phyloP scores from a whole-genome alignment of 37 sponge, comb jelly and placozoan species.

The Tethya wilhelma region DNA sequence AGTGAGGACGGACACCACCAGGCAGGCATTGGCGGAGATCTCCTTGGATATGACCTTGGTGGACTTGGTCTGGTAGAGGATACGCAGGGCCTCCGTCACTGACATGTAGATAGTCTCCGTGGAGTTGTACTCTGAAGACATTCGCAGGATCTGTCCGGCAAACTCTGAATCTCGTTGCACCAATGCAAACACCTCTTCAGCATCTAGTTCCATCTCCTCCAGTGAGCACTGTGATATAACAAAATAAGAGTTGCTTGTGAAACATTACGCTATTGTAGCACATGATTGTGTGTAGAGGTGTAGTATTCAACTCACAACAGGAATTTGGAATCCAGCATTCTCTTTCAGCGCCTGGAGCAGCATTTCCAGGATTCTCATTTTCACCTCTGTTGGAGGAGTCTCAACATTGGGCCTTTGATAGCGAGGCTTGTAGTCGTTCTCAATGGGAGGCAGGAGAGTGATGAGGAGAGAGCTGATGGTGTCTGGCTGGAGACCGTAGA shows the following conservation, averaged over 20 bases:
- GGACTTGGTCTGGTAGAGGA: slow-evolving; percentile 8
- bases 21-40: slow-evolving; percentile 37
- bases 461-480: slow-evolving; percentile 66
- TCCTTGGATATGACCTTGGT: slow-evolving; percentile 6
- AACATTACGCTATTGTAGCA: not conserved
- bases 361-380: slow-evolving; percentile 23
- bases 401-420: not conserved
- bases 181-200: slow-evolving; percentile 21
- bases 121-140: slow-evolving; percentile 20
- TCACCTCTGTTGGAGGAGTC: not conserved
- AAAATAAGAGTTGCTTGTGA: too few relatives aligned
- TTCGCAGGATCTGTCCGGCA: slow-evolving; percentile 32
- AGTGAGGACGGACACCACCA: slow-evolving; percentile 36
- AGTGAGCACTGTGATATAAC: slow-evolving; percentile 38
- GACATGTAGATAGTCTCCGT: slow-evolving; percentile 20
- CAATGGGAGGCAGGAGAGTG: slow-evolving; percentile 53
- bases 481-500: slow-evolving; percentile 69
- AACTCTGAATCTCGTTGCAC: slow-evolving; percentile 50
- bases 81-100: slow-evolving; percentile 31
- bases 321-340: slow-evolving; percentile 57
- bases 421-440: not conserved
- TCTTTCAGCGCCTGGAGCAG: slow-evolving; percentile 36
- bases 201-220: slow-evolving; percentile 43
- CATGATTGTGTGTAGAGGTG: not conserved
- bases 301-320: slow-evolving; percentile 60